A percentile compares a stretch with the other conserved stretches of the same genome.
These are phyloP conservation scores for Cherax quadricarinatus DNA, from an alignment of 1,140 invertebrate genomes.

Conservation along the genomic window DNA sequence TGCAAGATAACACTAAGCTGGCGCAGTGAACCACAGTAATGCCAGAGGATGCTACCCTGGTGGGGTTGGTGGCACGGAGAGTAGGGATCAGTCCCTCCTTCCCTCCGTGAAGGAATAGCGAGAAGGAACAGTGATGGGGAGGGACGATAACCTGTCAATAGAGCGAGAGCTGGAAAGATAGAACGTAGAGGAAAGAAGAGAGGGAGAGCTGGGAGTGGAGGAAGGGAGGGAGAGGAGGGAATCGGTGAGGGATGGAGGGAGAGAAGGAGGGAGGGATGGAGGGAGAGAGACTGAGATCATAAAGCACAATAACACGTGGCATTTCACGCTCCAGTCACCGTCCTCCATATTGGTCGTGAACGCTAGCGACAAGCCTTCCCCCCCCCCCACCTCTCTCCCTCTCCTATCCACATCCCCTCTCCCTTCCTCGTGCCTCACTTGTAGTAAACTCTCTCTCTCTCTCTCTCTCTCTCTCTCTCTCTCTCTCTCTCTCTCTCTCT, in stretches of 20 bases:
- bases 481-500: background rate
- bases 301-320: constrained; percentile 54
- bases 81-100: too few relatives aligned
- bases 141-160: background rate
- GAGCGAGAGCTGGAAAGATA: background rate
- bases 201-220: too few relatives aligned
- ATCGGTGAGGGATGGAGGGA: background rate
- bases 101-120: too few relatives aligned
- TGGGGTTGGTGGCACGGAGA: too few relatives aligned
- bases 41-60: too few relatives aligned
- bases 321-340: constrained; percentile 38
- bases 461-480: background rate
- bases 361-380: constrained; percentile 9
- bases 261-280: background rate
- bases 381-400: background rate
- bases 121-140: background rate
- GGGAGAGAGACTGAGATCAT: constrained; percentile 28
- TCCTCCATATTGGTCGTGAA: constrained; percentile 35
- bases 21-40: too few relatives aligned
- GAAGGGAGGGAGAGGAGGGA: background rate
- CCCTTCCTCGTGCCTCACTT: background rate
- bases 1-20: too few relatives aligned
- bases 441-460: too few relatives aligned
- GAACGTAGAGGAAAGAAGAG: background rate
- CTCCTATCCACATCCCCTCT: background rate